phyloP scores from a whole-genome alignment of 2,888 invertebrate species.

The Ochropleura leucogaster region DNA sequence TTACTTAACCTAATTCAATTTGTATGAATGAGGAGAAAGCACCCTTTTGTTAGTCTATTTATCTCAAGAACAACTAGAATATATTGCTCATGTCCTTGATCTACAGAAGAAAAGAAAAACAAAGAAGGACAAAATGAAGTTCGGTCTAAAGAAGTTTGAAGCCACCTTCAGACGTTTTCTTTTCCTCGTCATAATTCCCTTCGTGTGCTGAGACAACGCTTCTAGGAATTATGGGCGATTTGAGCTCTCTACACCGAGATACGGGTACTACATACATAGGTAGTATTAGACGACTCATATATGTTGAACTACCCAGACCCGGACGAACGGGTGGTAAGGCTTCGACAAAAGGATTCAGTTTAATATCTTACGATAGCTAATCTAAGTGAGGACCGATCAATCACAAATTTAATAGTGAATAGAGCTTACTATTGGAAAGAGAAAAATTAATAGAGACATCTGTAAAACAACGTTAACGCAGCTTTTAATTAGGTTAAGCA shows the following conservation, averaged over 20 bases:
- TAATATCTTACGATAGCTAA: not conserved
- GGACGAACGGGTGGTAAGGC: not conserved
- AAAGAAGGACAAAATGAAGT: too few relatives aligned
- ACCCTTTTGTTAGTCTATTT: not conserved
- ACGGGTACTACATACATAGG: not conserved
- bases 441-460: conserved; percentile 6
- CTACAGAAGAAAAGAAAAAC: too few relatives aligned
- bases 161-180: not conserved
- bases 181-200: not conserved
- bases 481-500: conserved; percentile 42
- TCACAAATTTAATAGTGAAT: not conserved
- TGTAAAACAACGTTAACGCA: conserved; percentile 16
- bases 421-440: not conserved
- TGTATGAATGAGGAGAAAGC: not conserved
- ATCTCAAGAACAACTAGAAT: not conserved
- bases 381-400: not conserved
- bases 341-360: not conserved
- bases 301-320: not conserved
- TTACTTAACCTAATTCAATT: not conserved
- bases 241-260: conserved; percentile 5
- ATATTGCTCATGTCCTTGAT: not conserved
- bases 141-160: not conserved
- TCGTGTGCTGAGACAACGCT: conserved; percentile 1
- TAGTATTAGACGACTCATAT: not conserved
- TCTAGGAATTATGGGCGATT: conserved; percentile 14